Base-by-base conservation (phyloP, 1,140 invertebrate species). In the Panulirus ornatus region DNA sequence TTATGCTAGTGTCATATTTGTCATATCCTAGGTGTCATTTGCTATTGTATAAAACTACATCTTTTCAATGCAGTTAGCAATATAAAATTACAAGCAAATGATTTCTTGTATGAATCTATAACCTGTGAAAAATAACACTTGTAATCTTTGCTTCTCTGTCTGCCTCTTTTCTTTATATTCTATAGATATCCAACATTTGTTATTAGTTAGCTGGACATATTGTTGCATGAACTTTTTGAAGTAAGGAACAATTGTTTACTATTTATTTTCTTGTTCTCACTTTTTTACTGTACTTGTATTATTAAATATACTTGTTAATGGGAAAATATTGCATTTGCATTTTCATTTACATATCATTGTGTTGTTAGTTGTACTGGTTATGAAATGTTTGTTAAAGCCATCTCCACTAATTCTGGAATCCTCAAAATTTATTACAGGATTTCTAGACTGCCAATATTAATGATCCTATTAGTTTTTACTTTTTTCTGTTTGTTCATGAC, bases 191-290 rank as follows among this genome's bases (percentile, higher is more conserved):
- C 5, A 87, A 58, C 27, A 42, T 58, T 79, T 87, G 85, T 78
- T 78, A 73, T 51, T 78, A 84, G 83, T 84, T 84, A 71, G 83
- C 70, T 84, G 34, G 36, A 22, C 78, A 84, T 40, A 84, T 51
- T 71, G 75, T 76, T 83, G 79, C 88, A 89, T 89, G 88, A 84
- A 76, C 66, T 89, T 81, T n/a, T 76, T 88, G 73, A 89, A 63
- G 51, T 89, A 89, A 89, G 79, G 88, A 89, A 44, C 66, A 83
- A 75, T 89, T 83, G 88, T 83, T 89, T 89, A 83, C 70, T 89
- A 89, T 89, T 89, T 89, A 89, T 89, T 89, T 88, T 89, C 88
- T 89, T 89, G 79, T 89, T 89, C 88, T 89, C 88, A 89, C 88
- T 89, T 89, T 89, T 89, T 89, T 89, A 89, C 88, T 75, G 88